These are phyloP conservation scores for Rhabdomys pumilio DNA, from an alignment of 2,797 vertebrate species.

Conservation along the genomic window DNA sequence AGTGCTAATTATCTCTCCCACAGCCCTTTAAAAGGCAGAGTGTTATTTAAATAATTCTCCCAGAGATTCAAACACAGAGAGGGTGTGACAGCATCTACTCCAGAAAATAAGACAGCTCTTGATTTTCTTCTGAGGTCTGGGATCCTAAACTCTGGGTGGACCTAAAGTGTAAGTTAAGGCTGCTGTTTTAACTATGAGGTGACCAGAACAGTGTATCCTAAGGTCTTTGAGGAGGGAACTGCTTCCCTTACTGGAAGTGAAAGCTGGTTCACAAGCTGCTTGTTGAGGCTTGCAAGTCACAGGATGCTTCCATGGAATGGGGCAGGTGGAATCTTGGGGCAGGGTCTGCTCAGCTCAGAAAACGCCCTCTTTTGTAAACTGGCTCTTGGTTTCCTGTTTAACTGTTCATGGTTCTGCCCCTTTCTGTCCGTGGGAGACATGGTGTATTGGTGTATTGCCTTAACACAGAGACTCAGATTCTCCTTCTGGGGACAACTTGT, in stretches of 20 bases:
- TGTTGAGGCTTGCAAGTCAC: not conserved
- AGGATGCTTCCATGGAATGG: not conserved
- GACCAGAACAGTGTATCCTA: not conserved
- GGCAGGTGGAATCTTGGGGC: not conserved
- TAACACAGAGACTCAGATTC: not conserved
- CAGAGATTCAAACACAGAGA: conserved; percentile 45
- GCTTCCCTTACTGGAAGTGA: not conserved
- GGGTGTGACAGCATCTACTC: not conserved
- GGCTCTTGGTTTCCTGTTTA: not conserved
- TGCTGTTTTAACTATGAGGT: not conserved
- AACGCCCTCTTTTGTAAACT: rapidly evolving
- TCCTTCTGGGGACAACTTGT: not conserved
- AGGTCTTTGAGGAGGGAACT: not conserved
- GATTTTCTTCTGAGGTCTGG: not conserved
- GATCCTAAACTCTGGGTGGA: not conserved
- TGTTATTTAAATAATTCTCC: conserved; percentile 72
- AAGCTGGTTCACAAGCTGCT: not conserved
- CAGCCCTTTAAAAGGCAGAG: conserved; percentile 57
- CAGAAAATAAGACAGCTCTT: not conserved
- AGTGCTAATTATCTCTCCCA: conserved; percentile 81
- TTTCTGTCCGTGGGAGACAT: not conserved
- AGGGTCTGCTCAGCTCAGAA: not conserved
- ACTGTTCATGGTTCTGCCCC: rapidly evolving
- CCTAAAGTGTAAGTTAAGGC: not conserved
- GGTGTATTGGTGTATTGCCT: not conserved